A percentile compares a stretch with the other conserved stretches of the same genome.
Evolutionary conservation across 2,113 vertebrate genomes (phyloP).

Genomic region (Stigmatopora argus): DNA sequence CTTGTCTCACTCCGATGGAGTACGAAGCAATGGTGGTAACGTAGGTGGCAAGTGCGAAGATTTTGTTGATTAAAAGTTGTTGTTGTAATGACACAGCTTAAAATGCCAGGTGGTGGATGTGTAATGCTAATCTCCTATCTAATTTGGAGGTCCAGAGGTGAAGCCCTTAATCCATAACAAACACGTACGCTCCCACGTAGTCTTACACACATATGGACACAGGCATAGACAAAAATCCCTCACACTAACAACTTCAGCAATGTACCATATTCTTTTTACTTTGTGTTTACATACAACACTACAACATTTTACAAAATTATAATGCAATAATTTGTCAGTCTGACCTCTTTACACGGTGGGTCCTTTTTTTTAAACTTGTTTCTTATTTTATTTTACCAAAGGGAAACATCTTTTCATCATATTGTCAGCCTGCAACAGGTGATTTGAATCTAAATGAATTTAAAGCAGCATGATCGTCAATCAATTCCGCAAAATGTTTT

Average conservation of each 20-base stretch:
- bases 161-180: conserved; percentile 70
- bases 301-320: too few species aligned
- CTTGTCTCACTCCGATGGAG: background rate
- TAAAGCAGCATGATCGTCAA: background rate
- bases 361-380: background rate
- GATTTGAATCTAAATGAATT: background rate
- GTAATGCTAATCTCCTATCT: conserved; percentile 68
- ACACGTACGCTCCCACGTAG: conserved; percentile 50
- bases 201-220: conserved; percentile 29
- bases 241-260: background rate
- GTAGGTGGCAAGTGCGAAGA: conserved; percentile 55
- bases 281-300: too few species aligned
- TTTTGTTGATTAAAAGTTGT: conserved; percentile 71
- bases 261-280: too few species aligned
- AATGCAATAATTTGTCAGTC: background rate
- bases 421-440: background rate
- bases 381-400: background rate
- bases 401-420: background rate
- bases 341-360: background rate
- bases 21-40: conserved; percentile 31
- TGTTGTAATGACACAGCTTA: conserved; percentile 67
- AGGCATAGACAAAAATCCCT: background rate
- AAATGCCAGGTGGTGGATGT: conserved; percentile 71
- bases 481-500: background rate
- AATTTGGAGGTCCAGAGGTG: conserved; percentile 68